phyloP scores from a whole-genome alignment of 2,113 vertebrate genomes.

The Chauna torquata region DNA sequence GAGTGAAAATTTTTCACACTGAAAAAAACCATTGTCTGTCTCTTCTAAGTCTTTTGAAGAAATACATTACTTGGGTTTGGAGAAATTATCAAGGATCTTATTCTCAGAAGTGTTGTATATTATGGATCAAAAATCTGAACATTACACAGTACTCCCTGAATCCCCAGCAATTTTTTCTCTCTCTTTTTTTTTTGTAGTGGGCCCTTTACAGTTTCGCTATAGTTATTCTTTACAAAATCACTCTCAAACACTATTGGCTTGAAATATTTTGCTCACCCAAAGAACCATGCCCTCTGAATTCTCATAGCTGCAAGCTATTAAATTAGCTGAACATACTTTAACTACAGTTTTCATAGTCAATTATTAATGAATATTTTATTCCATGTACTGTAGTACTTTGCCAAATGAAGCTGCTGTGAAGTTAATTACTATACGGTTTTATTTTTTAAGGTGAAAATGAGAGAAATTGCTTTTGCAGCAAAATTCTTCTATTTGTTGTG shows the following conservation, averaged over 20 bases:
- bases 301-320: constrained; percentile 9
- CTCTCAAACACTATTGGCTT: neutral
- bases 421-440: constrained; percentile 68
- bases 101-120: neutral
- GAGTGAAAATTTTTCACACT: neutral
- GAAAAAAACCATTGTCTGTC: neutral
- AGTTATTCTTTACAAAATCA: neutral
- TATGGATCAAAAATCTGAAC: neutral
- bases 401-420: constrained; percentile 66
- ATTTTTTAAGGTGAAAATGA: constrained; percentile 61
- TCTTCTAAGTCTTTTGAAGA: constrained; percentile 1
- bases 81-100: neutral
- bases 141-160: neutral
- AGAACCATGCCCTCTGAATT: neutral
- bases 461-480: constrained; percentile 55
- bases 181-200: neutral
- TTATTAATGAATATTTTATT: constrained; percentile 72
- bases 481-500: constrained; percentile 36
- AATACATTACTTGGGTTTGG: neutral
- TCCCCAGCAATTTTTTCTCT: neutral
- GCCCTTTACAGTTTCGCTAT: neutral
- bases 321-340: constrained; percentile 48
- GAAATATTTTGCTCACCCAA: neutral
- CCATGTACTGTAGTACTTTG: constrained; percentile 48
- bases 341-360: constrained; percentile 58